Conservation (phyloP, 1,140 invertebrate species). For the Pteromalus puparum region DNA sequence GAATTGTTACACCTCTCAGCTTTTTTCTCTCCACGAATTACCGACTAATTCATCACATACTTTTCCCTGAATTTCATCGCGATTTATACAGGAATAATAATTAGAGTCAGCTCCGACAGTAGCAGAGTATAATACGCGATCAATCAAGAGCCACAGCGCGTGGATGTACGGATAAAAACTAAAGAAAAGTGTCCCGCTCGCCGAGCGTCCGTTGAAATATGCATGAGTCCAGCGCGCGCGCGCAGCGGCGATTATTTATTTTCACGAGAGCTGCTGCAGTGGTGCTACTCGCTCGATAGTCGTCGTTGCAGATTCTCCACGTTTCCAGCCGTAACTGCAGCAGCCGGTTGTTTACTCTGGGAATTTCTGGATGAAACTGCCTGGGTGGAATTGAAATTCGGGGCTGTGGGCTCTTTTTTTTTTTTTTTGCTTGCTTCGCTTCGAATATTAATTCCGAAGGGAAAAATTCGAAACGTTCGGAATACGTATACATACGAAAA, state of each 20-base stretch:
- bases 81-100: background rate
- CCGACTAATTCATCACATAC: background rate
- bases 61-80: no score
- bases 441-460: no score
- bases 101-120: background rate
- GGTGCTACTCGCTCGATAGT: background rate
- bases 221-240: background rate
- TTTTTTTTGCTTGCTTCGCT: background rate
- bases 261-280: background rate
- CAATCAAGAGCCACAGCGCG: slow-evolving; percentile 6
- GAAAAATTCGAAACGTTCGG: no score
- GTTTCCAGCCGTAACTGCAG: background rate
- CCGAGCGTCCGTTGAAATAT: slow-evolving; percentile 31
- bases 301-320: background rate
- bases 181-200: slow-evolving; percentile 9
- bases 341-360: background rate
- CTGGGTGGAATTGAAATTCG: background rate
- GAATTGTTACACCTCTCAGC: background rate
- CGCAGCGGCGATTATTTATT: slow-evolving; percentile 29
- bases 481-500: no score
- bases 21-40: no score
- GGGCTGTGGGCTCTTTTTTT: background rate
- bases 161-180: no score
- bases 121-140: slow-evolving; percentile 23
- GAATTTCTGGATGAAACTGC: background rate